A percentile compares a stretch with the other conserved stretches of the same genome.
These are phyloP conservation scores for Hyposmocoma kahamanoa DNA, from an alignment of 1,140 invertebrate genomes.

Conservation along the genomic window DNA sequence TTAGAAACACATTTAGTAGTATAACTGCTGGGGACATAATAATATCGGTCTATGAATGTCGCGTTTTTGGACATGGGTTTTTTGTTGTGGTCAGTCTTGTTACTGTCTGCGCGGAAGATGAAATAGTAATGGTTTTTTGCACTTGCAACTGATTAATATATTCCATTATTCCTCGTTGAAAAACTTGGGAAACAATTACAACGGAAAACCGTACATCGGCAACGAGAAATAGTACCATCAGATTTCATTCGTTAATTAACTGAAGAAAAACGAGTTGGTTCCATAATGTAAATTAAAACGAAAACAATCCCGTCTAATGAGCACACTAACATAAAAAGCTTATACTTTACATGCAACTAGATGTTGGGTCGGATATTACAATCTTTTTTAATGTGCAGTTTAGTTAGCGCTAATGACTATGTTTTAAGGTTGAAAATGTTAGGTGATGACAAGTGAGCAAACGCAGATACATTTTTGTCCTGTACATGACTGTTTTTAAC, in stretches of 20 bases:
- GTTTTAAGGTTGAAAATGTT: neutral
- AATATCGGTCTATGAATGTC: too few relatives aligned
- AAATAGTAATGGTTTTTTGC: too few relatives aligned
- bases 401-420: neutral
- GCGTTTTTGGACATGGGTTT: too few relatives aligned
- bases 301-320: neutral
- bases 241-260: neutral
- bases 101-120: too few relatives aligned
- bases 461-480: conserved; percentile 18
- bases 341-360: neutral
- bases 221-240: neutral
- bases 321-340: neutral
- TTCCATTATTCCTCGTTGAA: too few relatives aligned
- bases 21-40: too few relatives aligned
- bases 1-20: too few relatives aligned
- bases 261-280: neutral
- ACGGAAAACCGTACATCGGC: too few relatives aligned
- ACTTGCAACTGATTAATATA: too few relatives aligned
- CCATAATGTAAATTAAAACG: neutral
- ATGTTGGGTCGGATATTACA: neutral
- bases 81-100: too few relatives aligned
- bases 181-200: too few relatives aligned
- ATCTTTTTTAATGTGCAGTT: neutral
- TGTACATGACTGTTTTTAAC: conserved; percentile 38
- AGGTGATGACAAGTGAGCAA: neutral